Percentiles rank a stretch among this genome's conserved stretches.
Conservation (phyloP, 2,888 invertebrate genomes). For the Pachydiplax longipennis region DNA sequence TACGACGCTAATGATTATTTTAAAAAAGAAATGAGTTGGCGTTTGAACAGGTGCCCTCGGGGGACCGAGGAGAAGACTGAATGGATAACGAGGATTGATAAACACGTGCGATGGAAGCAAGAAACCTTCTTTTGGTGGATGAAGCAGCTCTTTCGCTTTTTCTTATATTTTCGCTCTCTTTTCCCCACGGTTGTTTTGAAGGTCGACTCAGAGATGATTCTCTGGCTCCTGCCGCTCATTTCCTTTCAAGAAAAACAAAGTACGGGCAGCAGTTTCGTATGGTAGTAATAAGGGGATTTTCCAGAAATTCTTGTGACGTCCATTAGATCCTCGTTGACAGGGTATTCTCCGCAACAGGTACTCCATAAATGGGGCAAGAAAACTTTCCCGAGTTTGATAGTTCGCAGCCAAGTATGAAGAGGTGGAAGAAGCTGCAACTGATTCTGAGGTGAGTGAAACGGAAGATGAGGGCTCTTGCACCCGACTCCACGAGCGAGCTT, state of each 20-base stretch:
- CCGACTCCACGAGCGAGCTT: too few species aligned
- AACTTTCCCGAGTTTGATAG: too few species aligned
- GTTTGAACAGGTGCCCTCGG: neutral
- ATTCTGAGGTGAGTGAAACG: too few species aligned
- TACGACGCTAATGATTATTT: neutral
- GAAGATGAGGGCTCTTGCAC: too few species aligned
- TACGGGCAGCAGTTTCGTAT: neutral
- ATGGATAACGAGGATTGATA: neutral
- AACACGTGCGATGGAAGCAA: neutral
- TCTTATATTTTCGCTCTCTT: neutral
- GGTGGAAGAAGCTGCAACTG: too few species aligned
- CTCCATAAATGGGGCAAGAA: too few species aligned
- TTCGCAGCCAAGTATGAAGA: too few species aligned
- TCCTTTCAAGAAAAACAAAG: neutral
- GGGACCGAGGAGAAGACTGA: neutral
- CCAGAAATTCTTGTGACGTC: too few species aligned
- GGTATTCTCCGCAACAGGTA: too few species aligned
- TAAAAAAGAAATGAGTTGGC: neutral
- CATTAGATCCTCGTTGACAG: too few species aligned
- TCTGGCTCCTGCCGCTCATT: neutral
- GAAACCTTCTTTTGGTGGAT: neutral
- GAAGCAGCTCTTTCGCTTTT: neutral
- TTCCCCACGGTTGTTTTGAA: neutral
- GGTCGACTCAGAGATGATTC: neutral
- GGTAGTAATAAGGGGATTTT: too few species aligned